A percentile compares a stretch with the other conserved stretches of the same genome.
These are phyloP conservation scores for Brenthis daphne DNA, from an alignment of 2,888 invertebrate species.

Conservation along the genomic window DNA sequence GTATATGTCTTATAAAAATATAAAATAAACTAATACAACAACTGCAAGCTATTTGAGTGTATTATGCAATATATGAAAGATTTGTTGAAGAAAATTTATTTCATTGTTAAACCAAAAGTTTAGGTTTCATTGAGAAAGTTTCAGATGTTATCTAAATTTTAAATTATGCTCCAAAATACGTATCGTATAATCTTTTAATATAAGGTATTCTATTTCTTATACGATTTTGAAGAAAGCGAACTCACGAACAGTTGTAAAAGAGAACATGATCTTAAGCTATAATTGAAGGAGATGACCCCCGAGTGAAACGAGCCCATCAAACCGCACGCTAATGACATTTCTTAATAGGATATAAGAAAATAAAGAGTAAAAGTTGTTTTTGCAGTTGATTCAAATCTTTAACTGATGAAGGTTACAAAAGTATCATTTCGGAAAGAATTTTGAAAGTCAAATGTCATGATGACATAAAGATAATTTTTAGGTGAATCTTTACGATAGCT, in stretches of 20 bases:
- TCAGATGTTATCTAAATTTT: neutral
- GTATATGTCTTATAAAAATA: too few species aligned
- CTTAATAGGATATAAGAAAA: constrained; percentile 27
- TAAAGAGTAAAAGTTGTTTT: constrained; percentile 37
- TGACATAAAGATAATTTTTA: constrained; percentile 26
- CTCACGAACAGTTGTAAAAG: neutral
- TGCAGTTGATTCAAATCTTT: constrained; percentile 29
- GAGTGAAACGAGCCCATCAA: constrained; percentile 13
- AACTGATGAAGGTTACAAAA: constrained; percentile 28
- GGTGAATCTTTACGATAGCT: constrained; percentile 17
- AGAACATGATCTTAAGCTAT: constrained; percentile 13
- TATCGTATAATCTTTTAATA: too few species aligned
- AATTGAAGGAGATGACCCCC: constrained; percentile 12
- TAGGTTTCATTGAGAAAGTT: neutral
- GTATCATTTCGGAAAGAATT: constrained; percentile 13
- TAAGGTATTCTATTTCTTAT: too few species aligned
- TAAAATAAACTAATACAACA: too few species aligned
- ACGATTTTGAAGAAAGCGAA: neutral
- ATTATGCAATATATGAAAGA: too few species aligned
- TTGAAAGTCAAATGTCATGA: constrained; percentile 28
- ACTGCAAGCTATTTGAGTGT: constrained; percentile 3
- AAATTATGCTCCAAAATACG: too few species aligned
- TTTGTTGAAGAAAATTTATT: too few species aligned
- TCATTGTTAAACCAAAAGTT: too few species aligned
- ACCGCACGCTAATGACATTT: constrained; percentile 19